Percentiles rank a stretch among this genome's conserved stretches.
phyloP scores from a whole-genome alignment of 64 coral and sea anemone species.

The Montipora capricornis region DNA sequence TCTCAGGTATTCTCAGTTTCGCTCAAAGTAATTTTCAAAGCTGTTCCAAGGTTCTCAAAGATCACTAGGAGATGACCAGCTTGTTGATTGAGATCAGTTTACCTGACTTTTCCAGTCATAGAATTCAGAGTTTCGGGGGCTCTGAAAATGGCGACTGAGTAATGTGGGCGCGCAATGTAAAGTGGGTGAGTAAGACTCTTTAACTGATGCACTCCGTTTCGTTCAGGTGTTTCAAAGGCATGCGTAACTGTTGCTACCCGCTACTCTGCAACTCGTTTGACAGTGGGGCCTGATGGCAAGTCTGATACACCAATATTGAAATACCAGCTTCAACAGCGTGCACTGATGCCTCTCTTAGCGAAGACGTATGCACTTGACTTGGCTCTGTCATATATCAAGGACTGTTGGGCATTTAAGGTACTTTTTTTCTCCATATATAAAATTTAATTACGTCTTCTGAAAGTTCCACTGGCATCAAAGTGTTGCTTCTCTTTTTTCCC shows the following conservation, averaged over 20 bases:
- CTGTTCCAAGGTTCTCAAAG: no score
- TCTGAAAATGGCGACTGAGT: no score
- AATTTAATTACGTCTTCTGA: not conserved
- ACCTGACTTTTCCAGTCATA: no score
- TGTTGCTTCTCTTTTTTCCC: not conserved
- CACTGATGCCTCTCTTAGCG: constrained; percentile 83
- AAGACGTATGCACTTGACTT: constrained; percentile 89
- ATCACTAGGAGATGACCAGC: no score
- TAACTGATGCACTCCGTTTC: not conserved
- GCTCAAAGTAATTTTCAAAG: no score
- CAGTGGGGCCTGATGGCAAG: constrained; percentile 83
- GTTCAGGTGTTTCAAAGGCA: constrained; percentile 75
- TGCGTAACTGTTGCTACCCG: constrained; percentile 77
- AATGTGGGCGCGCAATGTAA: no score
- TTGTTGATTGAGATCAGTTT: no score
- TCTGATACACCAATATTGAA: constrained; percentile 87
- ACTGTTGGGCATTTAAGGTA: constrained; percentile 87
- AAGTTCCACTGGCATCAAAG: no score
- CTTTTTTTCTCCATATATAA: not conserved
- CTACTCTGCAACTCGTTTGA: constrained; percentile 88
- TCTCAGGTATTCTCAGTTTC: no score
- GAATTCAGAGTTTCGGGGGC: no score
- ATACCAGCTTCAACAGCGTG: constrained; percentile 89
- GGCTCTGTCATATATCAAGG: constrained; percentile 77
- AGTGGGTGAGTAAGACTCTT: no score